Conservation (phyloP, 2,888 invertebrate genomes). For the Allacma fusca region DNA sequence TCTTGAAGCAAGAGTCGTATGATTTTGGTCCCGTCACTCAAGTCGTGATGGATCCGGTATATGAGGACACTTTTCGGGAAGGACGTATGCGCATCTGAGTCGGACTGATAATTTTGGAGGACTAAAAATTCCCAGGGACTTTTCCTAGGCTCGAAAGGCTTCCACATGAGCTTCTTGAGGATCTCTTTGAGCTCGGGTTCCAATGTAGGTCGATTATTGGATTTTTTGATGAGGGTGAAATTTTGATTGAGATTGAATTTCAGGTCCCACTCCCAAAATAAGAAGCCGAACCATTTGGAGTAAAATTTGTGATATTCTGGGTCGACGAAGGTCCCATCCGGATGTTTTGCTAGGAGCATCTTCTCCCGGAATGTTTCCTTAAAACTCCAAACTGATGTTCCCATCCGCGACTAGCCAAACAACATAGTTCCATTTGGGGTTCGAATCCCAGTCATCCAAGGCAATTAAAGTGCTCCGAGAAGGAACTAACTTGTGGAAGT, state of each 20-base stretch:
- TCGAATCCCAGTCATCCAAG: slow-evolving; percentile 43
- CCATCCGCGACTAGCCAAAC: slow-evolving; percentile 53
- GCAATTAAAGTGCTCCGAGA: slow-evolving; percentile 53
- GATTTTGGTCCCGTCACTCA: slow-evolving; percentile 53
- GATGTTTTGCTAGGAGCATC: slow-evolving; percentile 43
- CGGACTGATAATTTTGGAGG: slow-evolving; percentile 45
- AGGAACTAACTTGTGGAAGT: slow-evolving; percentile 51
- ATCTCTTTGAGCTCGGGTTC: slow-evolving; percentile 45
- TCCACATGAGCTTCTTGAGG: slow-evolving; percentile 44
- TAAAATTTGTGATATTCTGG: slow-evolving; percentile 57
- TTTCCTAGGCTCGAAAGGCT: slow-evolving; percentile 44
- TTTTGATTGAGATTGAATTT: slow-evolving; percentile 50
- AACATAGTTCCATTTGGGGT: slow-evolving; percentile 53
- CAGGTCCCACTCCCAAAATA: slow-evolving; percentile 58
- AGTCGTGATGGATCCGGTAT: slow-evolving; percentile 53
- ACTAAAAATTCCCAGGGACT: slow-evolving; percentile 57
- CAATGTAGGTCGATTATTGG: background rate
- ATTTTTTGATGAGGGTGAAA: no score
- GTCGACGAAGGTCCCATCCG: slow-evolving; percentile 39
- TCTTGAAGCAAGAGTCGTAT: slow-evolving; percentile 49
- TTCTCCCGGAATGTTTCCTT: slow-evolving; percentile 45
- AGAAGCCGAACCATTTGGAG: slow-evolving; percentile 47
- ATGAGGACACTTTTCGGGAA: slow-evolving; percentile 43
- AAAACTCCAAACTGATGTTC: slow-evolving; percentile 49
- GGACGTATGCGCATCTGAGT: background rate